Percentiles rank a stretch among this genome's conserved stretches.
Evolutionary conservation across 2,888 invertebrate species (phyloP).

Genomic region (Slavum lentiscoides): DNA sequence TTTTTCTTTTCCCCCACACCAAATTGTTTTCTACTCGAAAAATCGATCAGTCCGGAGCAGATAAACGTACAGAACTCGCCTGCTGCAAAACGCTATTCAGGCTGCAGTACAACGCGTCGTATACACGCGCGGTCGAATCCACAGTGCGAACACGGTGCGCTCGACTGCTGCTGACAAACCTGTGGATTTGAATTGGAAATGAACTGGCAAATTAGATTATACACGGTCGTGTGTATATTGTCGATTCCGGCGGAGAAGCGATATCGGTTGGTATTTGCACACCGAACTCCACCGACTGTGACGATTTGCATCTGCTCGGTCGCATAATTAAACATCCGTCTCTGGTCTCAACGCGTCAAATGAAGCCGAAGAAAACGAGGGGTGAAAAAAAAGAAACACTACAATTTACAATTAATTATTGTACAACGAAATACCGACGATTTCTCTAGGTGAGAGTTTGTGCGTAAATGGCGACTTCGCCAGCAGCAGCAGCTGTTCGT

Average conservation of each 20-base stretch:
- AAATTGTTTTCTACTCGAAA: too few species aligned
- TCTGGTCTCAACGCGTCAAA: too few species aligned
- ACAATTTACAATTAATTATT: constrained; percentile 20
- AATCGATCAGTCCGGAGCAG: too few species aligned
- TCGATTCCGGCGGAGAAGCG: neutral
- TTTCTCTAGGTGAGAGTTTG: neutral
- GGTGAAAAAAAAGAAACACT: neutral
- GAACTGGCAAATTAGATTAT: constrained; percentile 27
- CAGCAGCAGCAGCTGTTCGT: neutral
- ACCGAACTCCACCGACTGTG: neutral
- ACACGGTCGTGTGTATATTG: neutral
- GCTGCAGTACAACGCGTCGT: too few species aligned
- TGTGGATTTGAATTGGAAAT: constrained; percentile 25
- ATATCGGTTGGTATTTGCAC: constrained; percentile 19
- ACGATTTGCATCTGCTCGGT: neutral
- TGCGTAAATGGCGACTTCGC: neutral
- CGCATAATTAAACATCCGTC: constrained; percentile 21
- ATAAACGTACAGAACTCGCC: too few species aligned
- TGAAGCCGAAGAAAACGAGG: neutral
- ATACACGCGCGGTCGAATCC: neutral
- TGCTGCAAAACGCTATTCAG: too few species aligned
- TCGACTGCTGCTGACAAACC: constrained; percentile 5
- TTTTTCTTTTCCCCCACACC: too few species aligned
- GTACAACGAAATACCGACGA: constrained; percentile 2
- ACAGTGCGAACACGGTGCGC: neutral